phyloP scores from a whole-genome alignment of 2,888 invertebrate species.

The Tyria jacobaeae region DNA sequence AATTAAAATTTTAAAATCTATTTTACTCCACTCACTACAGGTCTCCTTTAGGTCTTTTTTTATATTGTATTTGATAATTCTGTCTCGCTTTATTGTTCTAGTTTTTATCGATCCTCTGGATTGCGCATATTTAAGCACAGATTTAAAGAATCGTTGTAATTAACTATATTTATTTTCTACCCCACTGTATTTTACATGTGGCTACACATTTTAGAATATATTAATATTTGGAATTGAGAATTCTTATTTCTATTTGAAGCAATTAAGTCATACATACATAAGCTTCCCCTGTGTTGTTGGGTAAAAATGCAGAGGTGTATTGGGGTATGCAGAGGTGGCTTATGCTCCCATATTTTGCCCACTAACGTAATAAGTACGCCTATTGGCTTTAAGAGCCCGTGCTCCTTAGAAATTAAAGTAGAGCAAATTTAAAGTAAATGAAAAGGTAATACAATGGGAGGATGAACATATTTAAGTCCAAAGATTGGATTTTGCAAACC shows the following conservation, averaged over 20 bases:
- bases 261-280: no score
- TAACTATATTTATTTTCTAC: not conserved
- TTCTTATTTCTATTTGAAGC: not conserved
- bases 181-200: not conserved
- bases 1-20: slow-evolving; percentile 34
- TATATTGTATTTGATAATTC: slow-evolving; percentile 1
- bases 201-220: not conserved
- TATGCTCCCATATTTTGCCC: no score
- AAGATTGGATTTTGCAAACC: no score
- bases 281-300: no score
- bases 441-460: no score
- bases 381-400: no score
- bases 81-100: not conserved
- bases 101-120: not conserved
- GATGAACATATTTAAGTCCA: no score
- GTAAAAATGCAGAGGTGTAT: no score
- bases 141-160: not conserved
- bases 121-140: not conserved
- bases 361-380: no score
- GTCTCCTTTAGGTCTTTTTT: slow-evolving; percentile 19
- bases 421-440: no score
- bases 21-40: not conserved
- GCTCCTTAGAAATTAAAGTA: no score
- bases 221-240: not conserved
- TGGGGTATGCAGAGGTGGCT: no score